Conservation (phyloP, 2,113 vertebrate species). For the Rhodinocichla rosea region DNA sequence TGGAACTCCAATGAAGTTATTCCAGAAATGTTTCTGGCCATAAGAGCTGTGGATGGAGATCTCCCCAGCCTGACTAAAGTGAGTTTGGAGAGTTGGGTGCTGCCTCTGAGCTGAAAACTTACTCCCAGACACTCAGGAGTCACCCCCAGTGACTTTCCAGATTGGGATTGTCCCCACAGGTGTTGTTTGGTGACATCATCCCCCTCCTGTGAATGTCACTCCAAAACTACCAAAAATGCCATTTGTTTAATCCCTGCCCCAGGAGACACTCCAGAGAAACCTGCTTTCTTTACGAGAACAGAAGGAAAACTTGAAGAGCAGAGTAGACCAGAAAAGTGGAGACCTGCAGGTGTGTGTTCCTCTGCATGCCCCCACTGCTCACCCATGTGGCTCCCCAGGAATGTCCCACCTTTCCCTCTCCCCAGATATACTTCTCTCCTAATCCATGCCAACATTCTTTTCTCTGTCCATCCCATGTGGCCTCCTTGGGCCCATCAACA, state of each 20-base stretch:
- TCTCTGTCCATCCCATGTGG: background rate
- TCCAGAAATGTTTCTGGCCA: background rate
- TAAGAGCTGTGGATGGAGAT: background rate
- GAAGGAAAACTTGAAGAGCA: background rate
- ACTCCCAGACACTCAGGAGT: background rate
- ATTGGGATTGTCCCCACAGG: accelerated
- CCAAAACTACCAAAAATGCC: background rate
- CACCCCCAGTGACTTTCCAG: background rate
- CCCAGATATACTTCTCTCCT: background rate
- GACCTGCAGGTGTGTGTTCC: background rate
- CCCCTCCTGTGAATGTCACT: accelerated
- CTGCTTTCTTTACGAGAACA: background rate
- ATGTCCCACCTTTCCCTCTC: background rate
- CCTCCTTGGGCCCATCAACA: background rate
- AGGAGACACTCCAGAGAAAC: background rate
- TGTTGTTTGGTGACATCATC: background rate
- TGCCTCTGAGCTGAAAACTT: background rate
- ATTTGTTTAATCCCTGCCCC: too few species aligned
- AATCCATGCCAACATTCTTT: accelerated
- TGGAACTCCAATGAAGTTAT: background rate
- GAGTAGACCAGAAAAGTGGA: background rate
- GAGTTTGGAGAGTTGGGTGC: background rate
- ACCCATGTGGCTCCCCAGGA: accelerated
- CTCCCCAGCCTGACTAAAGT: background rate
- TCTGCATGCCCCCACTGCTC: too few species aligned